Evolutionary conservation across 2,113 vertebrate genomes (phyloP), one percentile per base, ranked within the genome.

Genomic region (Gallinago paraguaiae): DNA sequence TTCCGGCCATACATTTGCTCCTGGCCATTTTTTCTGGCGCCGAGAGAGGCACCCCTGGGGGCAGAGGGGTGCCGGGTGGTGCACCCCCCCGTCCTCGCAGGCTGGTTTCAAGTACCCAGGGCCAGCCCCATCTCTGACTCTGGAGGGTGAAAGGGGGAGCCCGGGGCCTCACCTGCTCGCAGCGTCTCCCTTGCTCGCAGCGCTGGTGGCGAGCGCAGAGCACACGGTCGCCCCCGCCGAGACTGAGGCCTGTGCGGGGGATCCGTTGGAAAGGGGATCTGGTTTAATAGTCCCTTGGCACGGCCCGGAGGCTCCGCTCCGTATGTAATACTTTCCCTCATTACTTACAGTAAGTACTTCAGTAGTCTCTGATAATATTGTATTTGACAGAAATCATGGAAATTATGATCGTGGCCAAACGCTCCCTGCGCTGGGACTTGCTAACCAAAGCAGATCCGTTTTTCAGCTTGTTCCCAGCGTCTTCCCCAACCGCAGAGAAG

Each of bases 351-450:
- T 95, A 96, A 96, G 92, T 97, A 84, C 54, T 82, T 90, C 96
- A 71, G 63, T 93, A 93, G 67, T 85, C 28, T 93, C 39, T n/a
- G 86, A 89, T 92, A 86, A 63, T 35, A 90, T 50, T 85, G 51
- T 70, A 81, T 96, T 96, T 96, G 95, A 95, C 94, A 97, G 96
- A 93, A 96, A 92, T 91, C 69, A 57, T 79, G 91, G 94, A 95
- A 96, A 95, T 93, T 70, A 88, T 54, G 88, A 84, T 93, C 61
- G 9, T 88, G 88, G 91, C 87, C 96, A 97, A 95, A 94, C 41
- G 46, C 60, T 93, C 30, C 46, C 45, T 65, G 77, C 57, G 25
- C 59, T 74, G 46, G 50, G 68, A 79, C 85, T 93, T 61, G 64
- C 87, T 92, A 96, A 90, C 90, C 79, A 71, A 79, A 86, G 48